phyloP scores from a whole-genome alignment of 2,797 vertebrate genomes.

The Enteromius paludinosus region DNA sequence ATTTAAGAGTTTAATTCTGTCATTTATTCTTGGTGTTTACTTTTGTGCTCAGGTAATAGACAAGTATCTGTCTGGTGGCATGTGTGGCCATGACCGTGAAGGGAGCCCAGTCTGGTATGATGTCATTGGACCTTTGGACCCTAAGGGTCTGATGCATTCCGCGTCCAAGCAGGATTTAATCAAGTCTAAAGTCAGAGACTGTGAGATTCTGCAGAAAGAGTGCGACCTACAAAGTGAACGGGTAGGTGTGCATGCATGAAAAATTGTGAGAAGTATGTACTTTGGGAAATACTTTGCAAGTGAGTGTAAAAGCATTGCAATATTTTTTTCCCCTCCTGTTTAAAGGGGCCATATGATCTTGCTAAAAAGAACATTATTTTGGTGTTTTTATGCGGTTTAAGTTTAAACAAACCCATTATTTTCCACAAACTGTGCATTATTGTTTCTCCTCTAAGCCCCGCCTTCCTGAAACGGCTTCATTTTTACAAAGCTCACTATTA shows the following conservation, averaged over 20 bases:
- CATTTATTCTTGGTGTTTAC: not conserved
- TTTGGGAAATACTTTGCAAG: not conserved
- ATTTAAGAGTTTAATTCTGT: not conserved
- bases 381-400: no score
- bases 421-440: no score
- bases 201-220: constrained; percentile 83
- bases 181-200: constrained; percentile 92
- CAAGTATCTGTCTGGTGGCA: constrained; percentile 89
- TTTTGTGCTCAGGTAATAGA: constrained; percentile 77
- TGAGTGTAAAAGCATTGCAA: not conserved
- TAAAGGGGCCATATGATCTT: no score
- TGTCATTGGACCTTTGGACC: constrained; percentile 89
- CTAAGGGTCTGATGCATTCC: constrained; percentile 91
- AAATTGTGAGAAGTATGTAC: not conserved
- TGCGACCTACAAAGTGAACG: constrained; percentile 82
- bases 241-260: constrained; percentile 69
- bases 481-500: no score
- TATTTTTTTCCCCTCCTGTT: not conserved
- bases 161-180: constrained; percentile 95
- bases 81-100: constrained; percentile 89
- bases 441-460: no score
- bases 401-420: no score
- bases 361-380: no score
- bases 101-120: constrained; percentile 93
- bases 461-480: no score